Base-by-base conservation (phyloP, 2,797 vertebrate genomes). In the Acridotheres tristis region DNA sequence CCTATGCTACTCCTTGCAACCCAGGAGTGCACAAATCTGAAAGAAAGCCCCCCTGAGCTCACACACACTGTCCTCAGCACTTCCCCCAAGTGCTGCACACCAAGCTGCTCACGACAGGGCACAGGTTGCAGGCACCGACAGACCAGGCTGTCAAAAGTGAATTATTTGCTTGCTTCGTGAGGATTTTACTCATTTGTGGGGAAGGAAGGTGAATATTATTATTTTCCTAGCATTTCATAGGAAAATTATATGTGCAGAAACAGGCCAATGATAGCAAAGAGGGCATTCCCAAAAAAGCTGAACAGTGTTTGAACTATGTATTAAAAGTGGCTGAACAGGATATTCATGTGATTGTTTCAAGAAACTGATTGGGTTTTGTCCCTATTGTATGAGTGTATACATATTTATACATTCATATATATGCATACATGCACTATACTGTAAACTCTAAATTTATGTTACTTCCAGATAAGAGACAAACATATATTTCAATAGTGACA, bases 51-150 rank as follows among this genome's bases (percentile, higher is more conserved):
- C 4, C 38, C 32, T 7, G 18, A 80, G 43, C 30, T 83, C 43
- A 54, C 34, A 36, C 6, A 14, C 19, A 6, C 0, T 13, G 15
- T 5, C 11, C 3, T 0, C 27, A 65, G 32, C 0, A 0, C 2
- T 3, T 5, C 13, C 22, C 32, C 17, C 18, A 38, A 4, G 36
- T 3, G 43, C 43, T 71, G 19, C 43, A 32, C 48, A 18, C 30
- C 21, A 7, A 20, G 38, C 15, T 48, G 9, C 5, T 67, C 14
- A 2, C 4, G 20, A 30, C 51, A 53, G 51, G 29, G 51, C 51
- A 47, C n/a, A 58, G 23, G 7, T 7, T 61, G 45, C 38, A 69
- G 48, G 11, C 38, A 62, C 8, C 1, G 0, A 32, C 4, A 61
- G 34, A 43, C 2, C 29, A 54, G 3, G 1, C 9, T 71, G 11